Conservation (phyloP, 2,797 vertebrate genomes). For the Otolemur crassicaudatus region DNA sequence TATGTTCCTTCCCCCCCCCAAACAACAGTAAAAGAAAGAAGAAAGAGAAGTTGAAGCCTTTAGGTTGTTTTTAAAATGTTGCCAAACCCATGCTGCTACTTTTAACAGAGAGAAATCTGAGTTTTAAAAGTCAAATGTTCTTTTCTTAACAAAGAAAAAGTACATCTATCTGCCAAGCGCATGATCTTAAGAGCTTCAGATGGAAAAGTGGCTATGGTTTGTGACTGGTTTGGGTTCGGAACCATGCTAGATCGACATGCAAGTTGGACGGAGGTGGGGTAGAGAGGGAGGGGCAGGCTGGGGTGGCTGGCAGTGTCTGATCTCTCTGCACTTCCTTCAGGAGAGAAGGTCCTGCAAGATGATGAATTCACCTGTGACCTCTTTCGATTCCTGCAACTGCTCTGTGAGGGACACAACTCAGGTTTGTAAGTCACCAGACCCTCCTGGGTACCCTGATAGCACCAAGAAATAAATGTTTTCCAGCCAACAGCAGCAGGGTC, state of each 20-base stretch:
- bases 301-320: neutral
- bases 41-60: neutral
- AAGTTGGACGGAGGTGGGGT: slow-evolving; percentile 25
- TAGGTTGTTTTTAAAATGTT: slow-evolving; percentile 85
- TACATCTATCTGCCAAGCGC: slow-evolving; percentile 85
- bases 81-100: slow-evolving; percentile 86
- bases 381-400: slow-evolving; percentile 97
- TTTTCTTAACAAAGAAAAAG: slow-evolving; percentile 81
- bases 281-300: neutral
- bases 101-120: slow-evolving; percentile 74
- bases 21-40: neutral
- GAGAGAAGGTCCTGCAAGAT: slow-evolving; percentile 98
- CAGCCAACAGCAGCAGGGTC: neutral
- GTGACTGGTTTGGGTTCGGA: slow-evolving; percentile 61
- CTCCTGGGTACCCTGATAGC: neutral
- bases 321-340: slow-evolving; percentile 88
- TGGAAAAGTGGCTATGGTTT: slow-evolving; percentile 78
- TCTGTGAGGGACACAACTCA: slow-evolving; percentile 98
- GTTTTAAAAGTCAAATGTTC: slow-evolving; percentile 70
- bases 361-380: slow-evolving; percentile 98
- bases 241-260: neutral
- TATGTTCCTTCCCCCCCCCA: neutral
- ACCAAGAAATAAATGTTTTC: neutral
- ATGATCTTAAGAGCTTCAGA: slow-evolving; percentile 82
- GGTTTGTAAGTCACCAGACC: slow-evolving; percentile 87